Percentiles rank a stretch among this genome's conserved stretches.
These are phyloP conservation scores for Pituophis catenifer DNA, from an alignment of 2,113 vertebrate genomes.

Conservation along the genomic window DNA sequence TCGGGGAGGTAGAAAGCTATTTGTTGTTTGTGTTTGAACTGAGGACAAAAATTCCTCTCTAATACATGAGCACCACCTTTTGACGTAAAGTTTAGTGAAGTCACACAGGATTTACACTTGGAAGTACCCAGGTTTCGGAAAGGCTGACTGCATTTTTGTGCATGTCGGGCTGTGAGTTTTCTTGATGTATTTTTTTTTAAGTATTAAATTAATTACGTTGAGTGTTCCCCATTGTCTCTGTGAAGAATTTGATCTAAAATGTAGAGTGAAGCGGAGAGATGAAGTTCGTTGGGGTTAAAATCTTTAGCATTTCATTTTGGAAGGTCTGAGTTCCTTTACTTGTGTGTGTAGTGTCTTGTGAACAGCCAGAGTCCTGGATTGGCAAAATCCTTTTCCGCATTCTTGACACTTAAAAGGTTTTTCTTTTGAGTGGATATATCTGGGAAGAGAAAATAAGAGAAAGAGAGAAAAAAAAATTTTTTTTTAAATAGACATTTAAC, in stretches of 20 bases:
- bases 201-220: constrained; percentile 52
- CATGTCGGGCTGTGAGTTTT: background rate
- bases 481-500: constrained; percentile 15
- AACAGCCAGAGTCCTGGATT: constrained; percentile 97
- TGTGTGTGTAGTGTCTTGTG: constrained; percentile 99
- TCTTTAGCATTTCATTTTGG: constrained; percentile 89
- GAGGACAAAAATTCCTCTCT: constrained; percentile 53
- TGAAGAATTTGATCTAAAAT: constrained; percentile 47
- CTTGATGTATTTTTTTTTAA: constrained; percentile 22
- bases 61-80: constrained; percentile 76
- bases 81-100: constrained; percentile 74
- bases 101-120: constrained; percentile 54
- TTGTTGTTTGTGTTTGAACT: constrained; percentile 33
- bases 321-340: constrained; percentile 95
- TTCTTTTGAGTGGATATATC: constrained; percentile 99
- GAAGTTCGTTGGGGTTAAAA: constrained; percentile 43
- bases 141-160: constrained; percentile 17
- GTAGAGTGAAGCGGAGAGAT: constrained; percentile 8
- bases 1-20: constrained; percentile 51
- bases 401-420: constrained; percentile 99
- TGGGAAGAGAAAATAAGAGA: constrained; percentile 63
- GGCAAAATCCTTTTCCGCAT: constrained; percentile 99
- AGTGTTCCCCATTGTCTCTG: constrained; percentile 54
- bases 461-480: constrained; percentile 24
- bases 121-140: constrained; percentile 30